A percentile compares a stretch with the other conserved stretches of the same genome.
phyloP scores from a whole-genome alignment of 2,797 vertebrate species.

The Sebastiscus tertius region DNA sequence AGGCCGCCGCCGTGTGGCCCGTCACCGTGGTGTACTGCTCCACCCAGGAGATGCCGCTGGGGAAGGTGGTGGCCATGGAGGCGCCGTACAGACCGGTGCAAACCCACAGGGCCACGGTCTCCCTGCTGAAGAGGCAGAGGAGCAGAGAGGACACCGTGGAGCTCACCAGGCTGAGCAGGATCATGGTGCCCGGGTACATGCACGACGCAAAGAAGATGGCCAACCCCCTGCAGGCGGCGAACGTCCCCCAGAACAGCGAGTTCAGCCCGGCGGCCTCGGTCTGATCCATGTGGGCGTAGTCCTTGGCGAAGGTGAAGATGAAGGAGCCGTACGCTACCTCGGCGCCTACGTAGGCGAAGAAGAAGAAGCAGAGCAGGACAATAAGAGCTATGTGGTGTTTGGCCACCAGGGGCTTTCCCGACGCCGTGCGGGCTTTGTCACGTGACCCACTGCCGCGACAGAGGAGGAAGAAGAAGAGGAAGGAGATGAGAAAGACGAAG shows the following conservation, averaged over 20 bases:
- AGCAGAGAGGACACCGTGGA: constrained; percentile 82
- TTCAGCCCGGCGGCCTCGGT: constrained; percentile 88
- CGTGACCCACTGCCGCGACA: constrained; percentile 53
- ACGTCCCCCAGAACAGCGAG: constrained; percentile 92
- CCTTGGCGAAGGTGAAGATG: constrained; percentile 88
- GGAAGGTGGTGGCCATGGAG: constrained; percentile 92
- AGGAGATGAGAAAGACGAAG: constrained; percentile 83
- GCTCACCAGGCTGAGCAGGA: constrained; percentile 86
- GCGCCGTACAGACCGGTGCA: constrained; percentile 87
- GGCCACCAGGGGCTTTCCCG: constrained; percentile 72
- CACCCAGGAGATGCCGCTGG: constrained; percentile 93
- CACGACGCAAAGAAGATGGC: constrained; percentile 89
- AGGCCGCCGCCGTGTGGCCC: constrained; percentile 82
- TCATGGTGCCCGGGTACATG: constrained; percentile 88
- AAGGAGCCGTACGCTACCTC: constrained; percentile 94
- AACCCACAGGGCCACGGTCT: constrained; percentile 80
- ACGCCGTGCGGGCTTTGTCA: constrained; percentile 58
- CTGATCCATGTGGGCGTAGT: constrained; percentile 78
- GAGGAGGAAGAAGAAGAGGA: constrained; percentile 86
- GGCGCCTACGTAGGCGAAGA: constrained; percentile 92
- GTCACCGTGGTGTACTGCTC: constrained; percentile 92
- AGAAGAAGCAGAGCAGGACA: constrained; percentile 89
- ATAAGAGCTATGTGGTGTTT: constrained; percentile 86
- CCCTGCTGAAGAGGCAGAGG: constrained; percentile 83
- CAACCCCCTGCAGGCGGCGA: constrained; percentile 86